These are phyloP conservation scores for Gasterosteus aculeatus DNA, from an alignment of 2,113 vertebrate species.

Conservation along the genomic window DNA sequence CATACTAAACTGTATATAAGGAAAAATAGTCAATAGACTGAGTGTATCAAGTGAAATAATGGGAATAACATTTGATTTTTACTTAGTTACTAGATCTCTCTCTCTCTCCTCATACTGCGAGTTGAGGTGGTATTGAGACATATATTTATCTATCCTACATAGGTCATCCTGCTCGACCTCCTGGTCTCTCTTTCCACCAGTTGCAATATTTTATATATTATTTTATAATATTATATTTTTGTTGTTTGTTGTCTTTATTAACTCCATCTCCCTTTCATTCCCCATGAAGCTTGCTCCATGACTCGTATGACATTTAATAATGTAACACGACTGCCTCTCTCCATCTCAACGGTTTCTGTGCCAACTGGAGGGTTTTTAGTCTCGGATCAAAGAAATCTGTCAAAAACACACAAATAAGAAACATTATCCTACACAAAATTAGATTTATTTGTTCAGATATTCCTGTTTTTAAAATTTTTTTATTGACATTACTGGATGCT, in stretches of 20 bases:
- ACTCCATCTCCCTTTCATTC: background rate
- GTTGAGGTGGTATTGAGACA: too few relatives aligned
- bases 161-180: background rate
- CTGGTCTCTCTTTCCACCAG: background rate
- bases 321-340: background rate
- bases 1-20: background rate
- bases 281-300: background rate
- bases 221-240: too few relatives aligned
- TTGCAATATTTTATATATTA: too few relatives aligned
- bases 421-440: background rate
- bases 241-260: background rate
- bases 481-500: background rate
- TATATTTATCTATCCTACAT: background rate
- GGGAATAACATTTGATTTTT: too few relatives aligned
- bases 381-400: background rate
- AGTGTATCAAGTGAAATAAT: background rate
- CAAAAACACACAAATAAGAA: background rate
- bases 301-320: conserved; percentile 4
- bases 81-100: too few relatives aligned
- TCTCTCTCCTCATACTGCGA: too few relatives aligned
- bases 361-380: background rate
- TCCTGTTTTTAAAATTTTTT: background rate
- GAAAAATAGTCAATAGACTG: background rate
- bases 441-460: background rate
- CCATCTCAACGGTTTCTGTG: background rate